Conservation (phyloP, 2,797 vertebrate genomes). For the Gymnothorax reevesii region DNA sequence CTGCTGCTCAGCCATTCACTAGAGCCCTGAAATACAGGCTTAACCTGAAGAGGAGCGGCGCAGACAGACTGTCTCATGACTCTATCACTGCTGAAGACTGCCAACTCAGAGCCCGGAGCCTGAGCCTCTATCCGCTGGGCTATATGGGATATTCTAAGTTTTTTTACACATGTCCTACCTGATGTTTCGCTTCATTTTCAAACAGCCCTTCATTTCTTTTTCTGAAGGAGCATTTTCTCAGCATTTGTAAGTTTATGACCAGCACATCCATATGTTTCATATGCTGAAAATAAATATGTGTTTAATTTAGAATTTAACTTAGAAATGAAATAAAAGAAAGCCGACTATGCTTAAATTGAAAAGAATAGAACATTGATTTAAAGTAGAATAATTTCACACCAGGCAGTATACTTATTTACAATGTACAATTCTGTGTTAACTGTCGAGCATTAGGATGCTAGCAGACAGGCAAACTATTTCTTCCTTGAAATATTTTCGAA, state of each 20-base stretch:
- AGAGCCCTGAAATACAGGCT: constrained; percentile 4
- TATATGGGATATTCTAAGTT: neutral
- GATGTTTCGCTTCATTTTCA: neutral
- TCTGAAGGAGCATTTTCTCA: neutral
- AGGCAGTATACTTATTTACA: neutral
- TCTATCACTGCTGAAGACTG: neutral
- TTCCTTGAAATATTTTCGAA: neutral
- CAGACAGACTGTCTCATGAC: neutral
- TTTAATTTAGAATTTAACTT: neutral
- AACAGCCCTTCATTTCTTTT: neutral
- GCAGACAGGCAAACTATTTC: neutral
- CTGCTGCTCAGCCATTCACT: neutral
- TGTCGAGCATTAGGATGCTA: neutral
- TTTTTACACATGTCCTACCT: neutral
- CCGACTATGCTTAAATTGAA: neutral
- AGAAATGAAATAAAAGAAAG: neutral
- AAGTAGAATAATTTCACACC: neutral
- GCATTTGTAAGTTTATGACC: neutral
- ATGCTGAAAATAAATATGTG: neutral
- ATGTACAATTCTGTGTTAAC: neutral
- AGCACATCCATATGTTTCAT: neutral
- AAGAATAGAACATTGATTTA: neutral
- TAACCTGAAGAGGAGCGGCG: constrained; percentile 9
- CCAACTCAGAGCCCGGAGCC: neutral
- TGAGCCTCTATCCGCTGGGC: no score